phyloP scores from a whole-genome alignment of 2,113 vertebrate genomes.

The Pseudorasbora parva region DNA sequence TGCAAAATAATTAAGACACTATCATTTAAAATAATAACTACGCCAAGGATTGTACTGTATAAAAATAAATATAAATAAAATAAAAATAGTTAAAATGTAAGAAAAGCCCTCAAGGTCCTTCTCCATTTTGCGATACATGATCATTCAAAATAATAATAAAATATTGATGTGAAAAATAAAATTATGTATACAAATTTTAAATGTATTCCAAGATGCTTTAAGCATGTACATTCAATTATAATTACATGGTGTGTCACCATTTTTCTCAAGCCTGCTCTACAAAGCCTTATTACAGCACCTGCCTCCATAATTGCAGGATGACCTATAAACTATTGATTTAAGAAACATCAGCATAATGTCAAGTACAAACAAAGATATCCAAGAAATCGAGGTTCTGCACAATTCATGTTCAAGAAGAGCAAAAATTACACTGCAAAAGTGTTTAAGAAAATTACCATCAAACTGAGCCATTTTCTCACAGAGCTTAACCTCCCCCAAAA shows the following conservation, averaged over 20 bases:
- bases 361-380: no score
- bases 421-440: background rate
- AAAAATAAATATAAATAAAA: no score
- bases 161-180: no score
- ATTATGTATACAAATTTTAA: background rate
- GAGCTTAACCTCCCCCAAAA: constrained; percentile 88
- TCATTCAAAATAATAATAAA: no score
- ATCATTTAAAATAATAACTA: no score
- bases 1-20: no score
- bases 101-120: background rate
- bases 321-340: no score
- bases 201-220: background rate
- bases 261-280: background rate
- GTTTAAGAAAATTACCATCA: constrained; percentile 76
- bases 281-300: background rate
- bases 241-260: background rate
- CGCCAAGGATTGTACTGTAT: background rate
- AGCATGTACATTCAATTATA: background rate
- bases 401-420: background rate
- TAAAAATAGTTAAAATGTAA: background rate
- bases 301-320: background rate
- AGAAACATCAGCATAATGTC: no score
- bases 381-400: background rate
- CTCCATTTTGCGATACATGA: no score
- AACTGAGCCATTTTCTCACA: constrained; percentile 96